These are phyloP conservation scores for Pristionchus arcanus DNA, from an alignment of 2,888 invertebrate genomes.

Conservation along the genomic window DNA sequence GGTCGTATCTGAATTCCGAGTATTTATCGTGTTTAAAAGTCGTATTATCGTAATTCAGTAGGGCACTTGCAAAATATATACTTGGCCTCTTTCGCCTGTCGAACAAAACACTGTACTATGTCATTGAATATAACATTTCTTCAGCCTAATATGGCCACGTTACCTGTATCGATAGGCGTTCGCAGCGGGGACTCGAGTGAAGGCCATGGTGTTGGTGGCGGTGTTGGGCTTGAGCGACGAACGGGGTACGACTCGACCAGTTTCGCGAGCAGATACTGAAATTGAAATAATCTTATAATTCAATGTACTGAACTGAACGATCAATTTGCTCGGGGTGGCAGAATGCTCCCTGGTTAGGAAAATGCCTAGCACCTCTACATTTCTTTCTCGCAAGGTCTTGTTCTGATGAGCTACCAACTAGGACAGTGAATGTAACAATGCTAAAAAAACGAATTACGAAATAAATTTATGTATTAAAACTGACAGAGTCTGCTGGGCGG, in stretches of 20 bases:
- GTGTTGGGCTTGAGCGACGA: slow-evolving; percentile 36
- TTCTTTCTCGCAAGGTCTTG: background rate
- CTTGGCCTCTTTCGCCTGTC: too few species aligned
- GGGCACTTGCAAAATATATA: background rate
- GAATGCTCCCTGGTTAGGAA: too few species aligned
- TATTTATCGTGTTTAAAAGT: background rate
- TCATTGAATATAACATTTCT: too few species aligned
- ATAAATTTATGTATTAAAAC: too few species aligned
- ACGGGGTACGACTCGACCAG: background rate
- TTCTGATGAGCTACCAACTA: slow-evolving; percentile 28
- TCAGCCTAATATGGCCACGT: too few species aligned
- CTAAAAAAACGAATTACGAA: too few species aligned
- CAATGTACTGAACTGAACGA: too few species aligned
- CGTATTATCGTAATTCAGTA: background rate
- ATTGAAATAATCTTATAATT: too few species aligned
- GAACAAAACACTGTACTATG: too few species aligned
- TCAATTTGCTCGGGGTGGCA: too few species aligned
- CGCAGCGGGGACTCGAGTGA: slow-evolving; percentile 49
- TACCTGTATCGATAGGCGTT: slow-evolving; percentile 49
- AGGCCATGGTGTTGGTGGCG: slow-evolving; percentile 23
- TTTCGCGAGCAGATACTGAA: slow-evolving; percentile 20
- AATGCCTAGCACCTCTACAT: too few species aligned
- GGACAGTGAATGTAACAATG: slow-evolving; percentile 32
- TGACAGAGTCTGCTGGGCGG: background rate
- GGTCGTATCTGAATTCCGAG: background rate